Percentiles rank a stretch among this genome's conserved stretches.
phyloP scores from a whole-genome alignment of 2,888 invertebrate genomes.

The Drosophila lacicola region DNA sequence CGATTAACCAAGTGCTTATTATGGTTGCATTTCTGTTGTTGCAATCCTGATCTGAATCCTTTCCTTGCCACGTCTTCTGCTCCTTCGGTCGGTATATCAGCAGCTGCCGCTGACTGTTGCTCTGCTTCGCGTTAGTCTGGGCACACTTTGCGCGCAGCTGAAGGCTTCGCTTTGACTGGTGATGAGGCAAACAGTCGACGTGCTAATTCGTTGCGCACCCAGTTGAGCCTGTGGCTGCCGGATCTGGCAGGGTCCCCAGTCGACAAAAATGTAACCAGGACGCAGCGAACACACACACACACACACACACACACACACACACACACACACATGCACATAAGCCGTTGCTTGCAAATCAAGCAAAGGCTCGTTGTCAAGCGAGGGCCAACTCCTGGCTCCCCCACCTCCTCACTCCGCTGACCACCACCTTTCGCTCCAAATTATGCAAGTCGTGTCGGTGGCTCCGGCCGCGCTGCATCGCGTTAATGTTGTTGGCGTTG shows the following conservation, averaged over 20 bases:
- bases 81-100: too few species aligned
- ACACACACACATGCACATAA: neutral
- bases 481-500: constrained; percentile 74
- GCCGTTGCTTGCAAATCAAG: constrained; percentile 67
- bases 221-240: constrained; percentile 50
- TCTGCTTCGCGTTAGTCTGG: neutral
- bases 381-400: neutral
- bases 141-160: constrained; percentile 13
- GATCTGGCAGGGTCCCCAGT: constrained; percentile 24
- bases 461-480: constrained; percentile 42
- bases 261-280: constrained; percentile 53
- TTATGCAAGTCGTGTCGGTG: constrained; percentile 68
- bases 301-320: neutral
- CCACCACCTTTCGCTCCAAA: constrained; percentile 27
- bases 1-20: too few species aligned
- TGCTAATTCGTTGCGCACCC: constrained; percentile 74
- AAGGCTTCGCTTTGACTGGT: constrained; percentile 31
- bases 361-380: constrained; percentile 41
- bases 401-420: neutral
- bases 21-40: too few species aligned
- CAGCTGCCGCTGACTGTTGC: neutral
- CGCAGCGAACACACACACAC: constrained; percentile 7
- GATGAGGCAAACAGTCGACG: constrained; percentile 54
- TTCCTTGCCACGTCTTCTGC: neutral
- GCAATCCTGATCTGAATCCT: too few species aligned